These are phyloP conservation scores for Drosophila seclusa DNA, from an alignment of 2,888 invertebrate species.

Conservation along the genomic window DNA sequence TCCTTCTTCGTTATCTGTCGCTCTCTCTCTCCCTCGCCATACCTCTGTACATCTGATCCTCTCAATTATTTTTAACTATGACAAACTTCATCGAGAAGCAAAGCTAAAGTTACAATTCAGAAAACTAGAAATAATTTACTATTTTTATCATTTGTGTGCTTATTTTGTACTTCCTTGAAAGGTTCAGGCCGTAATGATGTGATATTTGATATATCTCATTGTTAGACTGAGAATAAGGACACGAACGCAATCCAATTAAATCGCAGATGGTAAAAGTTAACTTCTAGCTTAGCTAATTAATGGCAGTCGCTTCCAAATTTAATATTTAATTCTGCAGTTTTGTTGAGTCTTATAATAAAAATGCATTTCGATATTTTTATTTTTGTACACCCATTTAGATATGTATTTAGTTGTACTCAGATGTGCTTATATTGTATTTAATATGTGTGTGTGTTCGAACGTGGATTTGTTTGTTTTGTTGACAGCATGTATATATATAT, in stretches of 20 bases:
- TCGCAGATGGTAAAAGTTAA: background rate
- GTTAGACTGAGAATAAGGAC: background rate
- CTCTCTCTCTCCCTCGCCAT: background rate
- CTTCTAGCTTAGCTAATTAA: background rate
- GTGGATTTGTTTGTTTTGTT: constrained; percentile 38
- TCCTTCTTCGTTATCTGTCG: background rate
- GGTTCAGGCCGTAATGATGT: background rate
- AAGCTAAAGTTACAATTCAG: background rate
- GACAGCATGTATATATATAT: constrained; percentile 11
- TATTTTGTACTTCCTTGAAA: no score
- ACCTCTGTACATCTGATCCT: no score
- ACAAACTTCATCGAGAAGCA: background rate
- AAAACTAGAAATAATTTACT: background rate
- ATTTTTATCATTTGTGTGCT: background rate
- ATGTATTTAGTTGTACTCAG: background rate
- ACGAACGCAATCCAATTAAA: background rate
- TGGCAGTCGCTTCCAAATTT: background rate
- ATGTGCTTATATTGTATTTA: background rate
- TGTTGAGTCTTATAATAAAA: background rate
- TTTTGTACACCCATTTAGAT: background rate
- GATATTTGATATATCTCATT: background rate
- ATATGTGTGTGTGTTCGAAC: constrained; percentile 8
- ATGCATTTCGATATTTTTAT: background rate
- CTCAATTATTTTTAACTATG: no score
- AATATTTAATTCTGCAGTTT: background rate